phyloP scores from a whole-genome alignment of 2,888 invertebrate species.

The Celastrina argiolus region DNA sequence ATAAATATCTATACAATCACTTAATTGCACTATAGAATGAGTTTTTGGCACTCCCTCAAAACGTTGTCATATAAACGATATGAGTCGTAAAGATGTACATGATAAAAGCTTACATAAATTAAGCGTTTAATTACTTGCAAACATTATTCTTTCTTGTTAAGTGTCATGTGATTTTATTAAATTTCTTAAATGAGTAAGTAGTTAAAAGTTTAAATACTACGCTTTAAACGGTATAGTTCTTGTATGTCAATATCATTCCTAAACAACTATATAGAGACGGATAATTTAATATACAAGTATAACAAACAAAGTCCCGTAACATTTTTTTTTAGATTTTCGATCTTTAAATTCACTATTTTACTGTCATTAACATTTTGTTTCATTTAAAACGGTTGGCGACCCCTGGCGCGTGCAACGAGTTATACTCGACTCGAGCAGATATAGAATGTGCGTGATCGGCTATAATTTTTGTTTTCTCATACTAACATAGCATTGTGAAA shows the following conservation, averaged over 20 bases:
- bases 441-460: constrained; percentile 75
- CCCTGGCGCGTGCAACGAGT: constrained; percentile 67
- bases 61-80: background rate
- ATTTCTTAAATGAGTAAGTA: too few relatives aligned
- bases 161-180: too few relatives aligned
- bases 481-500: constrained; percentile 29
- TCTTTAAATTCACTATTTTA: background rate
- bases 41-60: background rate
- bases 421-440: constrained; percentile 67
- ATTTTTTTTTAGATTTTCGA: too few relatives aligned
- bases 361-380: background rate
- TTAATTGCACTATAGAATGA: background rate
- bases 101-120: background rate
- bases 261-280: too few relatives aligned
- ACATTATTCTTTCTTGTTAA: background rate
- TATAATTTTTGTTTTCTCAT: constrained; percentile 68
- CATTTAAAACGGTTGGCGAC: background rate
- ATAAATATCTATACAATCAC: background rate
- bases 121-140: background rate
- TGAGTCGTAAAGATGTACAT: background rate
- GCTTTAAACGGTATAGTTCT: too few relatives aligned
- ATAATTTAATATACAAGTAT: too few relatives aligned
- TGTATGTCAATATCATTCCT: too few relatives aligned
- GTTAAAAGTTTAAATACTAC: too few relatives aligned
- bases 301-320: too few relatives aligned